Evolutionary conservation across 2,113 vertebrate genomes (phyloP), one percentile per base, ranked within the genome.

Genomic region (Anoura caudifer): DNA sequence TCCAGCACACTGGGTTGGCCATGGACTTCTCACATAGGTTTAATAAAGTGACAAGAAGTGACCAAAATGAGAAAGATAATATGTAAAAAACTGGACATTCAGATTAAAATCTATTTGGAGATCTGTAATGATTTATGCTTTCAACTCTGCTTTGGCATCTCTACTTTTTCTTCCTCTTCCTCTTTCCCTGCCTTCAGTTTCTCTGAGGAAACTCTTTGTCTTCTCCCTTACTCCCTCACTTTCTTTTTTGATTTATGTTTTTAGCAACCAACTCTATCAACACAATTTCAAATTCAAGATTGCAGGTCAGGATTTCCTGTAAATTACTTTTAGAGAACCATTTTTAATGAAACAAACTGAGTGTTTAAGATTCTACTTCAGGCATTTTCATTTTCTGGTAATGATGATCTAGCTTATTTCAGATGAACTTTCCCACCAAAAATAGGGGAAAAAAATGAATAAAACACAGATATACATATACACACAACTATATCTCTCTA

Each of bases 241-340:
- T 91, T 81, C 70, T 87, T 90, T 79, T 22, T 12, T 54, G 19
- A 93, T 82, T 93, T 95, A 70, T 80, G 61, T 36, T 92, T 54
- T 76, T 59, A 72, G 61, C 22, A 82, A 89, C 17, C 22, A 47
- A n/a, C 41, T 85, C 36, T 89, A n/a, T 63, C 26, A 88, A 59
- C 7, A 93, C 33, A 88, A 56, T 94, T 83, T 96, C 43, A 70
- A 63, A 20, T 52, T 65, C 31, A 82, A n/a, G 6, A 43, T 36
- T 81, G 45, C 20, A 84, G 33, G 47, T 65, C 13, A 90, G 20
- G 4, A 70, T n/a, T 69, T 73, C 47, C 81, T 87, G 4, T 22
- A 63, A 52, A 63, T 15, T 31, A 47, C 7, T 87, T 61, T 86
- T 56, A 63, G 8, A 94, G 12, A 38, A 26, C 36, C 28, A 10